Conservation (phyloP, 2,113 vertebrate genomes). For the Ifrita kowaldi region DNA sequence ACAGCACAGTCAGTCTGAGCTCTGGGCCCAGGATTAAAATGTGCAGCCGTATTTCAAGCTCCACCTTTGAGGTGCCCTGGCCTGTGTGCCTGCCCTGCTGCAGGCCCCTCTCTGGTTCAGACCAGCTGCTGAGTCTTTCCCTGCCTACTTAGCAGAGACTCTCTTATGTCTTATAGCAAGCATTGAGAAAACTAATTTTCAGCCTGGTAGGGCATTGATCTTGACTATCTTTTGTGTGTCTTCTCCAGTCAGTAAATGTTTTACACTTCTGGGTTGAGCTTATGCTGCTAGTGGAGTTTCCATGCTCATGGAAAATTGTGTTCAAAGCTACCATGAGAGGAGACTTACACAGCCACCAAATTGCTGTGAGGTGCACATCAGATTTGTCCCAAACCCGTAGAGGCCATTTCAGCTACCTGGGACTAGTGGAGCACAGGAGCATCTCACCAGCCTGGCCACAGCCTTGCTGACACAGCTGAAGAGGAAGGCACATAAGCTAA, state of each 20-base stretch:
- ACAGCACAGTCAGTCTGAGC: neutral
- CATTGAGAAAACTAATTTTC: neutral
- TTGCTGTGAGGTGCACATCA: neutral
- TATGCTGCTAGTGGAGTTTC: neutral
- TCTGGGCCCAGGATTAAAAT: neutral
- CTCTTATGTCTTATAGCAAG: neutral
- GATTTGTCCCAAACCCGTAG: neutral
- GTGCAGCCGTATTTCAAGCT: neutral
- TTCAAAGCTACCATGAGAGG: neutral
- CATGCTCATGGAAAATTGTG: accelerated
- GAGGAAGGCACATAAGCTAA: neutral
- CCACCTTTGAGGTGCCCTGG: neutral
- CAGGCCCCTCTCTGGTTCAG: neutral
- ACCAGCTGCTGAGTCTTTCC: neutral
- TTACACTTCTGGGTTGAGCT: neutral
- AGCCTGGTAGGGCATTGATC: neutral
- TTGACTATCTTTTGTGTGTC: neutral
- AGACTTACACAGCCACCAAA: neutral
- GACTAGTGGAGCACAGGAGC: neutral
- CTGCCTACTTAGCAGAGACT: neutral
- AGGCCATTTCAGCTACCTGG: neutral
- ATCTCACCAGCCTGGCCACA: neutral
- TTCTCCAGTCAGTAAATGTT: neutral
- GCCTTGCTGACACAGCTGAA: neutral
- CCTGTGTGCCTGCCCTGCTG: neutral